These are phyloP conservation scores for Camarhynchus parvulus DNA, from an alignment of 2,113 vertebrate genomes.

Conservation along the genomic window DNA sequence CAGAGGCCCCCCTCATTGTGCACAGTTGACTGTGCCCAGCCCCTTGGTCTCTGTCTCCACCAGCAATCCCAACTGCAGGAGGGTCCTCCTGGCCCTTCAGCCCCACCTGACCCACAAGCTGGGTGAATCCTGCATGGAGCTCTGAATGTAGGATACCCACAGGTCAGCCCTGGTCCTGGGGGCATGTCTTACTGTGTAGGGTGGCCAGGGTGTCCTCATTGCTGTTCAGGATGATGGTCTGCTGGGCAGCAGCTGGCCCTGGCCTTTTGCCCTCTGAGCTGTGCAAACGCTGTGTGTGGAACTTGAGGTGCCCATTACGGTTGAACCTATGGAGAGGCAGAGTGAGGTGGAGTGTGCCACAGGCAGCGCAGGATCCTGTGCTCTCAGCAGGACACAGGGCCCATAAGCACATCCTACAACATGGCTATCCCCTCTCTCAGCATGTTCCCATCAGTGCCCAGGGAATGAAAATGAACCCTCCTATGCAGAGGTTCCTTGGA, in stretches of 20 bases:
- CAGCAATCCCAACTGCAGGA: not conserved
- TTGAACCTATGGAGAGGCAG: slow-evolving; percentile 84
- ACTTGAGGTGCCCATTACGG: slow-evolving; percentile 95
- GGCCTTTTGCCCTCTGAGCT: slow-evolving; percentile 81
- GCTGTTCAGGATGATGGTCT: slow-evolving; percentile 91
- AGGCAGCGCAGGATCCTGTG: not conserved
- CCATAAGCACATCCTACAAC: accelerated
- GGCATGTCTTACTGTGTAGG: slow-evolving; percentile 80
- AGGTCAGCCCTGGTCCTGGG: too few species aligned
- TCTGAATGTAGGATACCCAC: accelerated
- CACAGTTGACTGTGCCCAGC: accelerated
- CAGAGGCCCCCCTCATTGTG: accelerated
- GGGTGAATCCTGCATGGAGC: accelerated
- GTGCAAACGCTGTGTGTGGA: slow-evolving; percentile 95
- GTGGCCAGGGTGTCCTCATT: slow-evolving; percentile 90
- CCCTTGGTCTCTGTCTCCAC: not conserved
- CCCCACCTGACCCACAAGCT: not conserved
- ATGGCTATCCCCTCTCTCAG: not conserved
- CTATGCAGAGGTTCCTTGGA: not conserved
- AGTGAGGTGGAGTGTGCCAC: accelerated
- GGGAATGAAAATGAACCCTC: not conserved
- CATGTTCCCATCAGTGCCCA: not conserved
- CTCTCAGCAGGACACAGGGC: accelerated
- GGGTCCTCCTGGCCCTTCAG: not conserved
- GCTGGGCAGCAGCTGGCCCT: slow-evolving; percentile 37